A percentile compares a stretch with the other conserved stretches of the same genome.
These are phyloP conservation scores for Cololabis saira DNA, from an alignment of 2,113 vertebrate species.

Conservation along the genomic window DNA sequence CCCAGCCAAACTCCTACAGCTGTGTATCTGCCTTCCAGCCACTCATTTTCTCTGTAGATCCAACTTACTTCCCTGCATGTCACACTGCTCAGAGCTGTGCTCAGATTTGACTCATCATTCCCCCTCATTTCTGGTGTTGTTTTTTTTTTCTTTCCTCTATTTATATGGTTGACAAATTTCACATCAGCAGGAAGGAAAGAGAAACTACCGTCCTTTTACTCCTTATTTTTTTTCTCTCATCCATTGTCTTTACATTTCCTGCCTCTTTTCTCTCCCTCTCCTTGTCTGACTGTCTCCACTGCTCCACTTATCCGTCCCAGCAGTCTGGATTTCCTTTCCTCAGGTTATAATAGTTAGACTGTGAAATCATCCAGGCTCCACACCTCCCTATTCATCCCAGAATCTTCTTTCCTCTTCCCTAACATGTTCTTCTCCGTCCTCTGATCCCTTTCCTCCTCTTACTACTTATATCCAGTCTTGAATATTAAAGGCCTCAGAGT, in stretches of 20 bases:
- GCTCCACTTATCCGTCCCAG: slow-evolving; percentile 72
- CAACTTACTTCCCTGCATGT: slow-evolving; percentile 45
- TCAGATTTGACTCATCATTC: slow-evolving; percentile 11
- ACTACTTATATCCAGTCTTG: slow-evolving; percentile 80
- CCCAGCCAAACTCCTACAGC: slow-evolving; percentile 46
- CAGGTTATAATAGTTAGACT: slow-evolving; percentile 87
- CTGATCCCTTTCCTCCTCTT: slow-evolving; percentile 55
- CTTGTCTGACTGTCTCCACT: slow-evolving; percentile 46
- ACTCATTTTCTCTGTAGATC: slow-evolving; percentile 54
- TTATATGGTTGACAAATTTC: slow-evolving; percentile 44
- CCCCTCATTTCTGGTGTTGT: neutral
- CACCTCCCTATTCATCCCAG: slow-evolving; percentile 46
- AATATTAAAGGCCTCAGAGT: slow-evolving; percentile 81
- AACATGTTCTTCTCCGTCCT: slow-evolving; percentile 45
- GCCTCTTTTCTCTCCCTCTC: slow-evolving; percentile 31
- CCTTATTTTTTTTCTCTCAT: slow-evolving; percentile 21
- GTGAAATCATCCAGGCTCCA: slow-evolving; percentile 83
- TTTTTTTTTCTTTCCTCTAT: neutral
- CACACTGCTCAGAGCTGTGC: slow-evolving; percentile 34
- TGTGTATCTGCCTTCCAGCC: slow-evolving; percentile 64
- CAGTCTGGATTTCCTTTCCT: slow-evolving; percentile 77
- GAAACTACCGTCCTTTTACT: slow-evolving; percentile 8
- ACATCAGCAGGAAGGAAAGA: neutral
- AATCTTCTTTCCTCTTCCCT: slow-evolving; percentile 60
- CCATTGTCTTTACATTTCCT: slow-evolving; percentile 43